A percentile compares a stretch with the other conserved stretches of the same genome.
Conservation (phyloP, 2,888 invertebrate genomes). For the Crioceris asparagi region DNA sequence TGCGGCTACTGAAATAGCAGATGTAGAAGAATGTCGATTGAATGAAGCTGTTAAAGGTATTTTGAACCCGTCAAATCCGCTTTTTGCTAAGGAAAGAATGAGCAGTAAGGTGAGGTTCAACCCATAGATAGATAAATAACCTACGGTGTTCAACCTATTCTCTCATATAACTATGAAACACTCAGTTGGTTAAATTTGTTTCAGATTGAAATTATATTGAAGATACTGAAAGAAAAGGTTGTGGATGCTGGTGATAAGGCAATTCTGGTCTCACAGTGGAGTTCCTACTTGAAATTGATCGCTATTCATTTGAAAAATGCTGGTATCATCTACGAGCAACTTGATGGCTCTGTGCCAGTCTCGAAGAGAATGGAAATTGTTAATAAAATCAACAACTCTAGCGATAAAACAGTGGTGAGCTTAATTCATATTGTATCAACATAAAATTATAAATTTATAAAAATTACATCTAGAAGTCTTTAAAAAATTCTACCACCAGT, state of each 20-base stretch:
- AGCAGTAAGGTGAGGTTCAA: conserved; percentile 55
- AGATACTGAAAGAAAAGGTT: conserved; percentile 40
- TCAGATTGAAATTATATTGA: conserved; percentile 20
- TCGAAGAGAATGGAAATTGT: conserved; percentile 60
- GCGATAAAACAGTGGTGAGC: conserved; percentile 45
- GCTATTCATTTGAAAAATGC: conserved; percentile 47
- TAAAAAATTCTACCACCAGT: too few species aligned
- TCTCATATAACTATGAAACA: too few species aligned
- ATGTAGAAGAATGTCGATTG: conserved; percentile 37
- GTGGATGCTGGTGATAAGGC: conserved; percentile 52
- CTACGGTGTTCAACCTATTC: too few species aligned
- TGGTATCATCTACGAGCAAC: conserved; percentile 48
- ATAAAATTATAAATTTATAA: too few species aligned
- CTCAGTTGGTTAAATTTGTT: conserved; percentile 12
- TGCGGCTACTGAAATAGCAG: conserved; percentile 14
- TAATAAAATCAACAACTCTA: conserved; percentile 55
- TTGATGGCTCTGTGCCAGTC: conserved; percentile 69
- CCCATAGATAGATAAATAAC: too few species aligned
- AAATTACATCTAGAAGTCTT: too few species aligned
- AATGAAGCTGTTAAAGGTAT: conserved; percentile 51
- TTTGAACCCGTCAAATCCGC: conserved; percentile 57
- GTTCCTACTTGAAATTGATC: conserved; percentile 65
- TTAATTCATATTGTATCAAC: too few species aligned
- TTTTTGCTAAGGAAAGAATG: conserved; percentile 46
- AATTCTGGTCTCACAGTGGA: conserved; percentile 91